phyloP scores from a whole-genome alignment of 2,113 vertebrate species.

The Stictonetta naevosa region DNA sequence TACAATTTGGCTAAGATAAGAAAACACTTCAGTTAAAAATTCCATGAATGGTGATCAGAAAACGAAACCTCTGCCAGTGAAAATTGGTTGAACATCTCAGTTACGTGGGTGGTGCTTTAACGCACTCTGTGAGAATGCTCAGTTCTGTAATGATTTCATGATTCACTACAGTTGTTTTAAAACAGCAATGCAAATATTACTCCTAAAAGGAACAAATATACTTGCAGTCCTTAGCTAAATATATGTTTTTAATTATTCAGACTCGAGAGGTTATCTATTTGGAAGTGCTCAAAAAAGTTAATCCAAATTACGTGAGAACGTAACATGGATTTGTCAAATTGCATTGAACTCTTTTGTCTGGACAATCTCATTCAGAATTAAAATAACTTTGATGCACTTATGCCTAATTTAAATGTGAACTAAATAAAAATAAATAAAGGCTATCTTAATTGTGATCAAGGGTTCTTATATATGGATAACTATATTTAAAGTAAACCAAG shows the following conservation, averaged over 20 bases:
- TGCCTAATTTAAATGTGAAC: background rate
- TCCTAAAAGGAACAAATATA: conserved; percentile 11
- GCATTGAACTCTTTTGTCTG: background rate
- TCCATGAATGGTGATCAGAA: background rate
- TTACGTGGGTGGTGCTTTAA: background rate
- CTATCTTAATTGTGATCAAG: background rate
- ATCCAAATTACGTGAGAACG: background rate
- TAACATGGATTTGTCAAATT: background rate
- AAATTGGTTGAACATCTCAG: background rate
- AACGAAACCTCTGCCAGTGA: background rate
- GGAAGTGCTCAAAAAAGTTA: background rate
- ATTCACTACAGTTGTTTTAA: conserved; percentile 12
- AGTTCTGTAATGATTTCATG: conserved; percentile 9
- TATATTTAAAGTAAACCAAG: background rate
- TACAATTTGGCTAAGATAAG: conserved; percentile 35
- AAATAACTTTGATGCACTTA: background rate
- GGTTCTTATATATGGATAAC: background rate
- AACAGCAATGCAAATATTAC: background rate
- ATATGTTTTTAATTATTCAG: background rate
- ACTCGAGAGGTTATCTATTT: background rate
- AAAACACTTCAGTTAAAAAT: background rate
- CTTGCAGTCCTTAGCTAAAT: background rate
- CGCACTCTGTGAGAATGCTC: background rate
- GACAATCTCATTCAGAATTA: background rate
- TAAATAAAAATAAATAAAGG: background rate